Base-by-base conservation (phyloP, 2,888 invertebrate species). In the Agapostemon virescens region DNA sequence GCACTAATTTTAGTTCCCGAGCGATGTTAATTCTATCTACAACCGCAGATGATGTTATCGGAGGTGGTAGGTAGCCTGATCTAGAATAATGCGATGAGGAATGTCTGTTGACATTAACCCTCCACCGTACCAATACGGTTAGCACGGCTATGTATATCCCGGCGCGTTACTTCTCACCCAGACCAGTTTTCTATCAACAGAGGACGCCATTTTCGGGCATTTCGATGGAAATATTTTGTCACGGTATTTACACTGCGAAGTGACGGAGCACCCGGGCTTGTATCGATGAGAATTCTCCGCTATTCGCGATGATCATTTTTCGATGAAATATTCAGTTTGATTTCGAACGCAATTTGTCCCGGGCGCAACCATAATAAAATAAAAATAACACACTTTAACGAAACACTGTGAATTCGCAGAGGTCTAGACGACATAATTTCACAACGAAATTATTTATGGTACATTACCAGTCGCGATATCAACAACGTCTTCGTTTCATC, bases 1-100 rank as follows among this genome's bases (percentile, higher is more conserved):
- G 70, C 70, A n/a, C 33, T 70, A 70, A 70, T 70, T 70, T 70
- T 58, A 38, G 70, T 58, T 38, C 58, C 58, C 58, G 30, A 42
- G 58, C n/a, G 40, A 23, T 38, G 69, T 55, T 69, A 69, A 69
- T 69, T 69, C 70, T 70, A 55, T 38, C 55, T n/a, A 38, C 70
- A 69, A 55, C 36, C 69, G 30, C n/a, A 38, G 70, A 70, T 61
- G 70, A 70, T 38, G 70, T 70, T 55, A 55, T 52, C 40, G 49
- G 38, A 58, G 55, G 40, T 69, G 52, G 52, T 69, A 40, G 36
- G 36, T 69, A 55, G 36, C 40, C 55, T 55, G 26, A 33, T 38
- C 55, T 55, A 40, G 55, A 38, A 55, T 40, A 40, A 58, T 69
- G 69, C 6, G 69, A 38, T 23, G 69, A 55, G 55, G 40, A 55